Evolutionary conservation across 1,140 invertebrate species (phyloP), one percentile per base, ranked within the genome.

Genomic region (Sycophaga agraensis): DNA sequence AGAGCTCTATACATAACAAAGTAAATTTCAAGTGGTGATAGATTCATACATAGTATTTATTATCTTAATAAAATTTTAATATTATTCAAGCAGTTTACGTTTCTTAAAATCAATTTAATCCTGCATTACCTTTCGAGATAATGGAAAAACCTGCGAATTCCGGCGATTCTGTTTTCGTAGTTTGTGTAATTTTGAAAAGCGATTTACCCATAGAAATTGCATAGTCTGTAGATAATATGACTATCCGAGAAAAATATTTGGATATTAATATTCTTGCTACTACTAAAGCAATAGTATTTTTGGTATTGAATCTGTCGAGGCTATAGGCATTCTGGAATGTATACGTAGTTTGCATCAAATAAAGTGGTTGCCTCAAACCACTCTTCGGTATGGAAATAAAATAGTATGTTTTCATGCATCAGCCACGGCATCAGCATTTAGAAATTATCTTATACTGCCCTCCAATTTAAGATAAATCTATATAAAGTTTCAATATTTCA

Each of bases 281-380:
- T 2, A 80, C 80, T 11, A 80, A 81, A 59, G 79, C 55, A 76
- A 83, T 55, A 90, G 86, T 75, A 85, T 88, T 62, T 77, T 92
- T 49, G 87, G 85, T 63, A 90, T 92, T 68, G 87, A 90, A 66
- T 82, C 86, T 3, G 87, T 91, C 8, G 83, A 83, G 26, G 84
- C 86, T n/a, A n/a, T 5, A 81, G 83, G 65, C 88, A 91, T 74
- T 85, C 83, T 21, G 88, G 88, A 51, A 82, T 86, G 53, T 92
- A 91, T 72, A 91, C 89, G 12, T 93, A 90, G 73, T 82, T 82
- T 51, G 87, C 84, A 22, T 82, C 73, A 37, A 90, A 89, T 76
- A 74, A 77, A 53, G 90, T 88, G 6, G 88, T 88, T 37, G 82
- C 81, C 61, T 82, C 84, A 2, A 87, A 85, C 73, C 84, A 85